Evolutionary conservation across 1,140 invertebrate species (phyloP).

Genomic region (Bombus terrestris): DNA sequence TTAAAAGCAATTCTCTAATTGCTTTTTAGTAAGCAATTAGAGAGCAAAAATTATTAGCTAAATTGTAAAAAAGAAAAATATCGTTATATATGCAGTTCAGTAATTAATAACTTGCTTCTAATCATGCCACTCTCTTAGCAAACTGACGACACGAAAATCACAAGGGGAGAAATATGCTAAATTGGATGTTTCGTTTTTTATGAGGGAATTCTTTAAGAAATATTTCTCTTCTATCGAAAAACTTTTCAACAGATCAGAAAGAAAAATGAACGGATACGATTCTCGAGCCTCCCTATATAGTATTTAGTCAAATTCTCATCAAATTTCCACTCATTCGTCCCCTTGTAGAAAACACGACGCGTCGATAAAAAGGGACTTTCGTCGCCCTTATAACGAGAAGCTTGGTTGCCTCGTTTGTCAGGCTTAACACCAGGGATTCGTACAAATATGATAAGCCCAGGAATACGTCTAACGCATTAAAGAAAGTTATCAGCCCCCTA

Average conservation of each 20-base stretch:
- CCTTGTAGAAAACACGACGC: neutral
- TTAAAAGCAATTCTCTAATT: no score
- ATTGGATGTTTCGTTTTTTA: no score
- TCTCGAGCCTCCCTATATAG: neutral
- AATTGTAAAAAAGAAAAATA: no score
- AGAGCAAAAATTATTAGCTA: no score
- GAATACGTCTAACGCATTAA: slow-evolving; percentile 1
- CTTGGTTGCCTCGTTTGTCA: slow-evolving; percentile 56
- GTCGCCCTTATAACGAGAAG: slow-evolving; percentile 15
- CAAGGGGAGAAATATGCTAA: no score
- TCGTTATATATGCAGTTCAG: no score
- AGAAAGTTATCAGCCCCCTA: slow-evolving; percentile 33
- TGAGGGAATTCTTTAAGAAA: no score
- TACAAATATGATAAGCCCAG: slow-evolving; percentile 60
- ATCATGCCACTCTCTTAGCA: no score
- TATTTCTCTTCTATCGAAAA: no score
- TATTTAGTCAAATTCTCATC: neutral
- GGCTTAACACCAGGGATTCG: slow-evolving; percentile 54
- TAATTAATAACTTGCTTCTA: no score
- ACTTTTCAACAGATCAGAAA: neutral
- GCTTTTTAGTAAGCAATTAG: no score
- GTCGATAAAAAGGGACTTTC: slow-evolving; percentile 14
- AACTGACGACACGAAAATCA: no score
- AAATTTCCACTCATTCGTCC: neutral
- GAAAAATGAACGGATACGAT: neutral